Evolutionary conservation across 2,888 invertebrate species (phyloP).

Genomic region (Epirrhoe tristata): DNA sequence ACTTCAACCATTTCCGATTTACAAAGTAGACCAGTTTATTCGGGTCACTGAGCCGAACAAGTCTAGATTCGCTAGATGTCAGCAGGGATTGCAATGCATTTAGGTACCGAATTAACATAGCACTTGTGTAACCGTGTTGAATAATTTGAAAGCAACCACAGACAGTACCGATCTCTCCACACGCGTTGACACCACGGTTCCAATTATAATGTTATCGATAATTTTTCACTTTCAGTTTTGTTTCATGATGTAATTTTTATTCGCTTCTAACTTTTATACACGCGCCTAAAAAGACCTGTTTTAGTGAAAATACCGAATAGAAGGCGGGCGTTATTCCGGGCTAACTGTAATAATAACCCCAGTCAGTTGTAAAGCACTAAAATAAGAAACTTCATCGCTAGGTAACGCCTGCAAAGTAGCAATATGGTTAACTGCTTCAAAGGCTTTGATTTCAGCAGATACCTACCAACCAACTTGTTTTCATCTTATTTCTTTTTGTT

Average conservation of each 20-base stretch:
- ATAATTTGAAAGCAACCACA: slow-evolving; percentile 36
- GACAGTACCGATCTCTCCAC: slow-evolving; percentile 33
- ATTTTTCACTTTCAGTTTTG: slow-evolving; percentile 20
- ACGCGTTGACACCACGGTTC: slow-evolving; percentile 28
- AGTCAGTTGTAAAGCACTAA: no score
- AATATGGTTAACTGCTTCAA: no score
- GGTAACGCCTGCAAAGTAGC: no score
- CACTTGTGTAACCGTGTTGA: slow-evolving; percentile 36
- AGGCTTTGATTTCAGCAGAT: no score
- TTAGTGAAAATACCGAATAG: no score
- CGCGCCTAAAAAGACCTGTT: no score
- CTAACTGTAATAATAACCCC: no score
- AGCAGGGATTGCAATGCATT: slow-evolving; percentile 6
- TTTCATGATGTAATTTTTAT: not conserved
- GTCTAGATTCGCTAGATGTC: not conserved
- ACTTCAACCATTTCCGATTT: not conserved
- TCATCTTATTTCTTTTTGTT: no score
- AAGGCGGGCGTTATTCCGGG: no score
- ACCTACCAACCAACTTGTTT: no score
- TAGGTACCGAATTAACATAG: slow-evolving; percentile 26
- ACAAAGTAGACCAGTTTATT: not conserved
- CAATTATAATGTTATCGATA: slow-evolving; percentile 18
- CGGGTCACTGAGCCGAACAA: not conserved
- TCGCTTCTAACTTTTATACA: not conserved
- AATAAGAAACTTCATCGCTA: no score